These are phyloP conservation scores for Harlomillsia oculata DNA, from an alignment of 1,140 invertebrate genomes.

Conservation along the genomic window DNA sequence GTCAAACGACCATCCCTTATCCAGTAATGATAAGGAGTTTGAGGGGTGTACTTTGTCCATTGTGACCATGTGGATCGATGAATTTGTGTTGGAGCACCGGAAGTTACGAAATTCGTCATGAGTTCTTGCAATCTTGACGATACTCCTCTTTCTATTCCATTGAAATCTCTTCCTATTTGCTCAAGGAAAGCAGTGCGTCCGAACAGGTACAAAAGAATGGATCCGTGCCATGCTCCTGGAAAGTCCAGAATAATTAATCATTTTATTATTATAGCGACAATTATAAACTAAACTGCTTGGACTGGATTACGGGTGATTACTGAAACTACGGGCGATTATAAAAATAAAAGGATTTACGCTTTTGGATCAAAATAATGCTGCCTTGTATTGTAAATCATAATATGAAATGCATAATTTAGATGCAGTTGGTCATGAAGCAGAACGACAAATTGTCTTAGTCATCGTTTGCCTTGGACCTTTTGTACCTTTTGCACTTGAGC, in stretches of 20 bases:
- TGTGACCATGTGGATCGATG: slow-evolving; percentile 21
- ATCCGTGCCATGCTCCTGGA: slow-evolving; percentile 50
- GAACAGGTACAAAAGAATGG: slow-evolving; percentile 54
- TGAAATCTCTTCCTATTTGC: slow-evolving; percentile 29
- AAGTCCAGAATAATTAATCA: slow-evolving; percentile 18
- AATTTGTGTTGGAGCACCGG: slow-evolving; percentile 16
- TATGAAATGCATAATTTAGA: too few species aligned
- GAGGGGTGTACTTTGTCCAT: slow-evolving; percentile 23
- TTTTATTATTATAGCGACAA: too few species aligned
- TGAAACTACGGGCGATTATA: too few species aligned
- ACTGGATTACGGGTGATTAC: too few species aligned
- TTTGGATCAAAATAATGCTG: too few species aligned
- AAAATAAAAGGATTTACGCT: too few species aligned
- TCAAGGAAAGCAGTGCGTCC: slow-evolving; percentile 49
- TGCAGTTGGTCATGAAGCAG: too few species aligned
- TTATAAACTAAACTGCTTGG: too few species aligned
- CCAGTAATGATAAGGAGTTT: slow-evolving; percentile 23
- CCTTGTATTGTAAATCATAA: too few species aligned
- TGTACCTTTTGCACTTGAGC: too few species aligned
- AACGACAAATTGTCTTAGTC: too few species aligned
- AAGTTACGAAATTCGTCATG: slow-evolving; percentile 25
- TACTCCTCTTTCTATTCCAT: slow-evolving; percentile 29
- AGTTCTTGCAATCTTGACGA: slow-evolving; percentile 27
- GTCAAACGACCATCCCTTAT: slow-evolving; percentile 27
- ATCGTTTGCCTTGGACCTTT: too few species aligned